Base-by-base conservation (phyloP, 2,888 invertebrate species). In the Dolichomitus sp. region DNA sequence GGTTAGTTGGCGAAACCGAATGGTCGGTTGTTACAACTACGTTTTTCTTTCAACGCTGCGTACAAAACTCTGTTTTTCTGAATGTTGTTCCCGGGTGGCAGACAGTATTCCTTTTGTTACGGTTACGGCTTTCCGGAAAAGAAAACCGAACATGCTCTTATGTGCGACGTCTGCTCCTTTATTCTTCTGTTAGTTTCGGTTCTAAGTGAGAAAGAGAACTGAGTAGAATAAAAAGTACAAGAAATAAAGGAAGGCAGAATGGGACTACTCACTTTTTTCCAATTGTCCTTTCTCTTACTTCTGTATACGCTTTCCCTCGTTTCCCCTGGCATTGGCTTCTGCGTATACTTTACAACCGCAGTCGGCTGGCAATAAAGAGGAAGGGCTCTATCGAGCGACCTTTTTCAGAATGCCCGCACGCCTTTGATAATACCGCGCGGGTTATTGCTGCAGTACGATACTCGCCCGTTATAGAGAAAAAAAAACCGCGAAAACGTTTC, bases 401-500 rank as follows among this genome's bases (percentile, higher is more conserved):
- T 78, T 76, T 80, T 74, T 77, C 72, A 70, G 42, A 85, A 81
- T 73, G 81, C 73, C 77, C 82, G 57, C 70, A 57, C 72, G 72
- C 76, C 76, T 80, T 80, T 82, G 75, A 80, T 74, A 66, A 65
- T 59, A 75, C 73, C 77, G 40, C 57, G 52, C 59, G 73, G 66
- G 72, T 85, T 79, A 81, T 73, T 76, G 80, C 78, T 70, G 57
- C 76, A 57, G 79, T 52, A 72, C 80, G 37, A 59, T 73, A 76
- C 37, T 42, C 59, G 33, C 30, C 33, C 37, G 80, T 9, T 27
- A 57, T 45, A 65, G 68, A n/a, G 30, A 54, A 17, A 37, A 42
- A 48, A 45, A 59, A 57, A 74, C 42, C 52, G 17, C 30, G 63
- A 40, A 17, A 19, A 12, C 12, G 30, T 23, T 40, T 72, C 66